Conservation (phyloP, 2,113 vertebrate species). For the Circaetus cinerascens region DNA sequence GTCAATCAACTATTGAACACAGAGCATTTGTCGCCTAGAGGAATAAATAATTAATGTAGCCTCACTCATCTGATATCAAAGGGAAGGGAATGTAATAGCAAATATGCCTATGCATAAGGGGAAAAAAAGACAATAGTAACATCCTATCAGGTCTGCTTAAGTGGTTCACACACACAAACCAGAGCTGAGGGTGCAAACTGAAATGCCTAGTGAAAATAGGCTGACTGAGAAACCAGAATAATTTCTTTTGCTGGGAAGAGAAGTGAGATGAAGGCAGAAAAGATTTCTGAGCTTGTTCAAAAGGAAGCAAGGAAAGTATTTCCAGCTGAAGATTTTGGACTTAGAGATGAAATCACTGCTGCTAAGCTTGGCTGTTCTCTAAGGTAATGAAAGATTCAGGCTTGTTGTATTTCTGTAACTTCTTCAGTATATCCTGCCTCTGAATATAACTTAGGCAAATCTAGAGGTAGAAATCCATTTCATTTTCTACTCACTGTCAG, state of each 20-base stretch:
- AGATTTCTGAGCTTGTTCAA: background rate
- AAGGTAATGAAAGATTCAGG: conserved; percentile 52
- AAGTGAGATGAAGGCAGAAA: background rate
- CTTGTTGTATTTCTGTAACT: conserved; percentile 28
- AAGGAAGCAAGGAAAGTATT: conserved; percentile 1
- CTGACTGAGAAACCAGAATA: background rate
- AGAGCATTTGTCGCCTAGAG: background rate
- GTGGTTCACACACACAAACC: background rate
- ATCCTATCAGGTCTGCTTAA: background rate
- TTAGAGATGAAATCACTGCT: conserved; percentile 27
- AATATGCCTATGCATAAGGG: background rate
- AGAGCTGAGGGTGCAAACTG: background rate
- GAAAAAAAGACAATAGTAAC: background rate
- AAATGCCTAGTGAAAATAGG: background rate
- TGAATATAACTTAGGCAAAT: conserved; percentile 6
- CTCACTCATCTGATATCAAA: conserved; percentile 47
- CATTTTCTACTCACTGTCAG: background rate
- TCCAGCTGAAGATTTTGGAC: conserved; percentile 42
- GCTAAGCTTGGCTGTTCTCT: conserved; percentile 38
- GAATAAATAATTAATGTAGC: conserved; percentile 50
- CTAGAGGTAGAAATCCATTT: background rate
- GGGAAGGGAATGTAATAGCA: conserved; percentile 1
- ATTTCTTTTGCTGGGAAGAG: background rate
- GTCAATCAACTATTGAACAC: conserved; percentile 28
- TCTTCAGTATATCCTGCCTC: background rate